Base-by-base conservation (phyloP, 2,888 invertebrate genomes). In the Chalcosyrphus nemorum region DNA sequence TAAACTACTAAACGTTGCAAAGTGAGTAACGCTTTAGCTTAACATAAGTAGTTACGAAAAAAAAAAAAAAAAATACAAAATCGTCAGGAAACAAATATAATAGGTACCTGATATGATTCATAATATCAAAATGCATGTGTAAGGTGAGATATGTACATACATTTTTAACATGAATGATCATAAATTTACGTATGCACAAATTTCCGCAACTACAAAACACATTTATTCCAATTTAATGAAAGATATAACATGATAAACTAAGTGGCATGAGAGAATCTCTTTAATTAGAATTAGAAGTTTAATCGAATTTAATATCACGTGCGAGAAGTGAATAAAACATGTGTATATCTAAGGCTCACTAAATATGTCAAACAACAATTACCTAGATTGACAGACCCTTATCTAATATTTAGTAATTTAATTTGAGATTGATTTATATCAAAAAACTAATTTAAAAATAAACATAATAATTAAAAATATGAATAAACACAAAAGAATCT, bases 381-480 rank as follows among this genome's bases (percentile, higher is more conserved):
- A n/a, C n/a, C n/a, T n/a, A 41, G 21, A 52, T 45, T 66, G 15
- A 15, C 29, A 59, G 61, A 13, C n/a, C 11, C 38, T 72, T 59
- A 78, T 80, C 78, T 29, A 65, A 50, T 17, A 32, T 63, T 66
- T 63, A n/a, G 35, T 32, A 50, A 41, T 56, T 24, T 35, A 27
- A 54, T 21, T 45, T 52, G 15, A 50, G 59, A 41, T 6, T 24
- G 43, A 56, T 68, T 13, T 38, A 35, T 54, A 56, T 56, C 77
- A 38, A n/a, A 29, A 71, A 50, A 35, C 43, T 57, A 72, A 78
- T 65, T 52, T 38, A 13, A 9, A 63, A 65, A 57, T 32, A 50
- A 41, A 50, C 45, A 59, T 9, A 72, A 50, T 80, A 66, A 74
- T 66, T 72, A 80, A 35, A 35, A 43, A 66, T 59, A 6, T 15